These are phyloP conservation scores for Smutsia gigantea DNA, from an alignment of 2,797 vertebrate species.

Conservation along the genomic window DNA sequence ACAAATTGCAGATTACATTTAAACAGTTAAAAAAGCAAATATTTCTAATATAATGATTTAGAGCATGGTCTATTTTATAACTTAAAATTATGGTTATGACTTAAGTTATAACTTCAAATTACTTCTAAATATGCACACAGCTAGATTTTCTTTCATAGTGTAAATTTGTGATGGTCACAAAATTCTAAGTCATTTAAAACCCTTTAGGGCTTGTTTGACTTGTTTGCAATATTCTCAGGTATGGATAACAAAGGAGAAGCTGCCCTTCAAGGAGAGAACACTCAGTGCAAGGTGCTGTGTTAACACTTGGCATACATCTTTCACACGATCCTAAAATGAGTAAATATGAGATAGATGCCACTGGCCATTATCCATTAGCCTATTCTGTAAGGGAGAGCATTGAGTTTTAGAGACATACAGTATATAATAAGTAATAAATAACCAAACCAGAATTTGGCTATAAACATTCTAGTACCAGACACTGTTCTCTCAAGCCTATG, in stretches of 20 bases:
- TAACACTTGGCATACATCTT: not conserved
- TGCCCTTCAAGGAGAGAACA: not conserved
- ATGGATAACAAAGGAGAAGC: not conserved
- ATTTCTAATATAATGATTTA: slow-evolving; percentile 1
- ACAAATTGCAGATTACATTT: not conserved
- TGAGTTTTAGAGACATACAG: not conserved
- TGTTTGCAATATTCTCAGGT: not conserved
- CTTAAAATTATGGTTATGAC: too few species aligned
- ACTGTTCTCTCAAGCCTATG: not conserved
- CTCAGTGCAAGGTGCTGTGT: not conserved
- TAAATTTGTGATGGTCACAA: not conserved
- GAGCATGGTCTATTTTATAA: not conserved
- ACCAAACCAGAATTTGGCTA: not conserved
- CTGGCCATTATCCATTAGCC: not conserved
- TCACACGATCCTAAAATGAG: not conserved
- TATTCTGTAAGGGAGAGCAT: not conserved
- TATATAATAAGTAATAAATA: not conserved
- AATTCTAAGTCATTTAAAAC: not conserved
- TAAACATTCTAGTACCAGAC: not conserved
- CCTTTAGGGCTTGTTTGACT: not conserved
- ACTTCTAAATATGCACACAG: not conserved
- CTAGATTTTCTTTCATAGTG: not conserved
- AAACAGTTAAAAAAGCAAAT: not conserved
- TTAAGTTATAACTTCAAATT: not conserved
- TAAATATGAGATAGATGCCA: not conserved